Evolutionary conservation across 2,888 invertebrate genomes (phyloP), one percentile per base, ranked within the genome.

Genomic region (Ophion ventricosus): DNA sequence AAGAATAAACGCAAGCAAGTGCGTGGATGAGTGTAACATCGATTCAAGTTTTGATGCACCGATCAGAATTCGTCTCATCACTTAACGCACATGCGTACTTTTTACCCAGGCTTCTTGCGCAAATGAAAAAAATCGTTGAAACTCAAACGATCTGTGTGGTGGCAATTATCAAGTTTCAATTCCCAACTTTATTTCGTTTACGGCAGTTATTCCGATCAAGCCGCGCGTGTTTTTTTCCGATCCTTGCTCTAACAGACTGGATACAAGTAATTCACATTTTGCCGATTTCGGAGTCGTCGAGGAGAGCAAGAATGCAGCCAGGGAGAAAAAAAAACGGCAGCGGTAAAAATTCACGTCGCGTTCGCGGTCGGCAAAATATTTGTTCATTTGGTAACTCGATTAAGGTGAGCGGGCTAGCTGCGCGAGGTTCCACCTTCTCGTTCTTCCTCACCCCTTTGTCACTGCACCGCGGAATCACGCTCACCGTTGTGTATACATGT

Each of bases 301-400:
- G 40, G 23, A 23, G 70, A 20, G 43, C 5, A 20, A 23, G 29
- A 20, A 59, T 20, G 54, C 3, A 61, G 35, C 57, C 26, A 54
- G 4, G 26, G 26, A 56, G 56, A 35, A 40, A 26, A 29, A 25
- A 23, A 11, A 82, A 61, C 73, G 25, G 25, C 70, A 78, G 75
- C 61, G 76, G 73, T 79, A 81, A 81, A 81, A 84, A 84, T 84
- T 77, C 80, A 80, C 49, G 59, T 56, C 72, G 73, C 29, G 70
- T 57, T 64, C 64, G 70, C 57, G 78, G 64, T 72, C 17, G 82
- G 73, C 81, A 79, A 84, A 84, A 79, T 82, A 82, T 84, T 84
- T 82, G 84, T 84, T 84, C 82, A 84, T 84, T 82, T 84, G 79
- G 84, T 82, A 84, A 84, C 82, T 82, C 84, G 84, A 84, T 84